Conservation (phyloP, 2,888 invertebrate genomes). For the Pristionchus arcanus region DNA sequence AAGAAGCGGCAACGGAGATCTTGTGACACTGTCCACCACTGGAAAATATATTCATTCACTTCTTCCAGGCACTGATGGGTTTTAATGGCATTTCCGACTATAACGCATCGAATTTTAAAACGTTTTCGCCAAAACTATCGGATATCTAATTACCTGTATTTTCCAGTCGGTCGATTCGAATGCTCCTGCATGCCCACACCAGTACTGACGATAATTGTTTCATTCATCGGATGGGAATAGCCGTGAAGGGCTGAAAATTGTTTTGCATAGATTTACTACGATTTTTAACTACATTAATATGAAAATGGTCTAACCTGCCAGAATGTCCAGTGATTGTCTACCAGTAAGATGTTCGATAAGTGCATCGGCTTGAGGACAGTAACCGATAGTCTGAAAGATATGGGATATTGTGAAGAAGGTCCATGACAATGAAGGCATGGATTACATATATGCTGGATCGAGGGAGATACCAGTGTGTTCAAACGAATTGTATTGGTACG, state of each 20-base stretch:
- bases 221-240: background rate
- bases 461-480: no score
- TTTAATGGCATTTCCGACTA: no score
- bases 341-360: conserved; percentile 74
- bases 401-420: no score
- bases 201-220: conserved; percentile 57
- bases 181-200: conserved; percentile 71
- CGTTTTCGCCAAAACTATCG: no score
- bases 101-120: no score
- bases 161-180: conserved; percentile 68
- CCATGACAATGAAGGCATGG: no score
- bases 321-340: conserved; percentile 68
- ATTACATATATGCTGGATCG: no score
- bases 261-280: no score
- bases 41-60: no score
- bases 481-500: no score
- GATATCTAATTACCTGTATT: conserved; percentile 55
- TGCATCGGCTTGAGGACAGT: conserved; percentile 78
- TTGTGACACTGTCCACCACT: conserved; percentile 89
- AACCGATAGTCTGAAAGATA: conserved; percentile 70
- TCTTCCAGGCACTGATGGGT: no score
- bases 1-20: conserved; percentile 88
- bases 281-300: no score
- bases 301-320: conserved; percentile 61
- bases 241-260: conserved; percentile 51